A percentile compares a stretch with the other conserved stretches of the same genome.
Conservation (phyloP, 2,113 vertebrate genomes). For the Dromiciops gliroides region DNA sequence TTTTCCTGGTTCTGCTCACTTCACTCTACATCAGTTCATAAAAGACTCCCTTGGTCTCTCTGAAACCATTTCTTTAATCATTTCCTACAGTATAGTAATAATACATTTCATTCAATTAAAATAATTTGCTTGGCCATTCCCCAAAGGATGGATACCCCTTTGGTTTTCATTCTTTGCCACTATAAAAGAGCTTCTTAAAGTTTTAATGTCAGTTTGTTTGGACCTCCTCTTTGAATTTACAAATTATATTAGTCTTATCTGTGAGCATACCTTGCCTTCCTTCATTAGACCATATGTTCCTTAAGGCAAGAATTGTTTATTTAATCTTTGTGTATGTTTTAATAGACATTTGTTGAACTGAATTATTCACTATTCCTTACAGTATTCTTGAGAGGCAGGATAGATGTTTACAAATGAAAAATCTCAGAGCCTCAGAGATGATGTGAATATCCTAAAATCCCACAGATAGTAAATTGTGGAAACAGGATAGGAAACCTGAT, state of each 20-base stretch:
- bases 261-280: background rate
- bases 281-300: background rate
- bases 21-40: background rate
- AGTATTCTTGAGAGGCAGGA: background rate
- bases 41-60: background rate
- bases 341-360: background rate
- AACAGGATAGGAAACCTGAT: background rate
- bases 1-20: background rate
- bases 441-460: background rate
- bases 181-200: background rate
- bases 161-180: background rate
- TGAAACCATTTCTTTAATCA: background rate
- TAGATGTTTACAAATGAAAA: background rate
- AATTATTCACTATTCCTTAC: background rate
- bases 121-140: background rate
- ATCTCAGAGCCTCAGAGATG: background rate
- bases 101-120: background rate
- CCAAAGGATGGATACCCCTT: background rate
- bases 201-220: background rate
- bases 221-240: background rate
- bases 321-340: background rate
- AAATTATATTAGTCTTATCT: background rate
- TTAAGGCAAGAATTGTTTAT: background rate
- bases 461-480: background rate
- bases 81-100: background rate